Base-by-base conservation (phyloP, 2,113 vertebrate species). In the Onychorhynchus coronatus region DNA sequence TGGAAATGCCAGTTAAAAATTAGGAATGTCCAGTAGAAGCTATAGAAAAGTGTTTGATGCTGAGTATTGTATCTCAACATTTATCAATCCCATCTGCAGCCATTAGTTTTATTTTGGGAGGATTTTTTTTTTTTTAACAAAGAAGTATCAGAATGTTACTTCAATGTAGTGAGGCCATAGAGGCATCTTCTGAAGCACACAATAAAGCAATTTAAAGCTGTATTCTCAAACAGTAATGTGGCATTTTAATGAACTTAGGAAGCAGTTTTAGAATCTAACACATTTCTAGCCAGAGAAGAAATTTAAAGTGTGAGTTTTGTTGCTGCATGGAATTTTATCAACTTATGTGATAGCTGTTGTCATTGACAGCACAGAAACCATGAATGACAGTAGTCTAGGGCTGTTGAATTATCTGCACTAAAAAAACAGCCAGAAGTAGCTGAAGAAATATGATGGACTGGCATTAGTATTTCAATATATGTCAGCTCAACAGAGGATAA, bases 181-280 rank as follows among this genome's bases (percentile, higher is more conserved):
- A 72, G 7, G 5, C 71, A 42, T 12, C 3, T 44, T 74, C 44
- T 81, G 18, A 68, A 23, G 35, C 3, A 24, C 0, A 0, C 31
- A n/a, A n/a, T 27, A 30, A 85, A 76, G 12, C 18, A 68, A 35
- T 65, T 81, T 74, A 78, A 78, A 61, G 6, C 23, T 33, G 6
- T 37, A 35, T 63, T 71, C 14, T 72, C 47, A 71, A 73, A 61
- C 19, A 59, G 2, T 10, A 11, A 6, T 67, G 7, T 59, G 13
- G 17, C 27, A 63, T 88, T 83, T 76, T 86, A 68, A 41, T 37
- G 20, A 91, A 47, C 3, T 24, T 46, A 62, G 19, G 16, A 53
- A 75, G 20, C 22, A 83, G 11, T 56, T 67, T 81, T 19, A 77
- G 59, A 68, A 71, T 19, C 1, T 66, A 52, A 3, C 24, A 33